Evolutionary conservation across 2,797 vertebrate genomes (phyloP).

Genomic region (Centroberyx gerrardi): DNA sequence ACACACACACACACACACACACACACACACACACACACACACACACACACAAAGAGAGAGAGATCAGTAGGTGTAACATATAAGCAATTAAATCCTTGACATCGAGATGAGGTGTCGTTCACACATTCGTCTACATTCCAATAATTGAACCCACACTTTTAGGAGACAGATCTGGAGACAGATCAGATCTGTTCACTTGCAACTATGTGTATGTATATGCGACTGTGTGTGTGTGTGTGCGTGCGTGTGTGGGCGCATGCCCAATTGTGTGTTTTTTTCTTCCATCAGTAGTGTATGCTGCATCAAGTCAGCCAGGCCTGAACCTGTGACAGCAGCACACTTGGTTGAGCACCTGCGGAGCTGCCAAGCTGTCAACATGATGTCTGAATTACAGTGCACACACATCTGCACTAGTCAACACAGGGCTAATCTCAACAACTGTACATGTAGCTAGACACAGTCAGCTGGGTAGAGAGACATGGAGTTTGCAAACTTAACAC

Average conservation of each 20-base stretch:
- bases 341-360: conserved; percentile 65
- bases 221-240: neutral
- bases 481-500: conserved; percentile 25
- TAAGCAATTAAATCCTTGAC: conserved; percentile 72
- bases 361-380: conserved; percentile 75
- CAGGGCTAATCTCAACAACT: conserved; percentile 64
- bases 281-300: conserved; percentile 35
- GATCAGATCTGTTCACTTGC: conserved; percentile 50
- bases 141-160: conserved; percentile 60
- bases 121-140: conserved; percentile 59
- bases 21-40: neutral
- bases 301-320: conserved; percentile 68
- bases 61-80: conserved; percentile 51
- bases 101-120: conserved; percentile 67
- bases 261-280: conserved; percentile 5
- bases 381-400: conserved; percentile 74
- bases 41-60: neutral
- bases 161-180: conserved; percentile 51
- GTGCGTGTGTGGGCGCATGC: neutral
- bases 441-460: conserved; percentile 32
- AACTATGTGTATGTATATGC: conserved; percentile 16
- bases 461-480: conserved; percentile 29
- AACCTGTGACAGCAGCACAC: conserved; percentile 76
- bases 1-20: conserved; percentile 7
- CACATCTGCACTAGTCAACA: conserved; percentile 65